These are phyloP conservation scores for Gasterosteus aculeatus DNA, from an alignment of 2,113 vertebrate genomes.

Conservation along the genomic window DNA sequence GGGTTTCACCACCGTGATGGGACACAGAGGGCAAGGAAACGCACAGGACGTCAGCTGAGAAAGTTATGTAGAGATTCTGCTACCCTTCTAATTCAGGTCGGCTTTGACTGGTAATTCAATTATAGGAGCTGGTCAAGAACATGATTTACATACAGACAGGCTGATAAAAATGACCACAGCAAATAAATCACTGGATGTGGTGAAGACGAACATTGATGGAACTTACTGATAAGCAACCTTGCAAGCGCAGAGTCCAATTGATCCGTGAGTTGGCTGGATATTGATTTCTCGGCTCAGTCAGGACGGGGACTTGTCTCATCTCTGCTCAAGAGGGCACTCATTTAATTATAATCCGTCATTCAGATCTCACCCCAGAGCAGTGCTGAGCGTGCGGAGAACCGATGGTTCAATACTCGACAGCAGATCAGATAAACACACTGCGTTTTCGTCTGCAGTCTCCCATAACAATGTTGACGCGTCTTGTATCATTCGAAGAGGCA, in stretches of 20 bases:
- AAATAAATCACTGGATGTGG: background rate
- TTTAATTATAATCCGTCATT: slow-evolving; percentile 60
- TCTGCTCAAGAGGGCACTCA: slow-evolving; percentile 54
- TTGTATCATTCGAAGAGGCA: background rate
- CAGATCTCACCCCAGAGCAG: slow-evolving; percentile 14
- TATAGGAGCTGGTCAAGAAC: slow-evolving; percentile 12
- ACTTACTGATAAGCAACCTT: slow-evolving; percentile 12
- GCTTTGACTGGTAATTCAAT: slow-evolving; percentile 14
- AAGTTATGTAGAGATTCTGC: slow-evolving; percentile 14
- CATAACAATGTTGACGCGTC: background rate
- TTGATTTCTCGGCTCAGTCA: slow-evolving; percentile 52
- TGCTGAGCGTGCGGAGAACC: slow-evolving; percentile 33
- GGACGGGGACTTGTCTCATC: slow-evolving; percentile 40
- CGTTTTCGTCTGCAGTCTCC: background rate
- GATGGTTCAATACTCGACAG: slow-evolving; percentile 34
- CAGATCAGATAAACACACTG: slow-evolving; percentile 26
- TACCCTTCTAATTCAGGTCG: slow-evolving; percentile 8
- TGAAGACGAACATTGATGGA: slow-evolving; percentile 4
- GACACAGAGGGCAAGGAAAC: slow-evolving; percentile 18
- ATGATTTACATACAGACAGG: background rate
- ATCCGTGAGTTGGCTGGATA: slow-evolving; percentile 44
- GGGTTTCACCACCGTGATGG: slow-evolving; percentile 30
- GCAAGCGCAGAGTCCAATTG: slow-evolving; percentile 37
- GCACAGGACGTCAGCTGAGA: background rate
- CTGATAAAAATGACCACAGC: background rate